Evolutionary conservation across 2,888 invertebrate genomes (phyloP), one percentile per base, ranked within the genome.

Genomic region (Schrankia costaestrigalis): DNA sequence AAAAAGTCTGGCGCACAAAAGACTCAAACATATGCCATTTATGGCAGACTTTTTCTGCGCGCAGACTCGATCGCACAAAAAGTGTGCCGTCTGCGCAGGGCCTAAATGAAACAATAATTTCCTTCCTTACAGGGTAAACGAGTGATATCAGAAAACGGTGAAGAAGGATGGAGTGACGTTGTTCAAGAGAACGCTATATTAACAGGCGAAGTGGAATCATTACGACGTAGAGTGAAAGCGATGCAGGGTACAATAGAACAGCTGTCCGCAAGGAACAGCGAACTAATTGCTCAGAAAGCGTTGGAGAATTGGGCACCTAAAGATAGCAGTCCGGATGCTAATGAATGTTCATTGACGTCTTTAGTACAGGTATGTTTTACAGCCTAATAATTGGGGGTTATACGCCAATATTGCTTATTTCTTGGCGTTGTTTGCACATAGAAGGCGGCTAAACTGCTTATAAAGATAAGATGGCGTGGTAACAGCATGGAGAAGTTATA

Each of bases 101-200:
- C n/a, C n/a, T 7, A 21, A 21, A 21, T n/a, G 3, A 21, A 21
- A 7, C 3, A 21, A 21, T 23, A 7, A 11, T 7, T 12, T 15
- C 9, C 11, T 8, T 8, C 13, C 3, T 35, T 28, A 1, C 69
- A 93, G 95, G 98, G 98, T 39, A 97, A 97, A 89, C 91, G 97
- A 42, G 90, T 95, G 8, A 90, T 97, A 22, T 93, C 94, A 39
- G 93, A 93, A 55, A 97, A 97, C 73, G 98, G 98, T 2, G 92
- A 92, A 45, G 94, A 96, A 63, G 91, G 93, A 18, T 92, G 97
- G 56, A 97, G 97, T 59, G 99, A 99, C 72, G 96, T 98, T 81
- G 97, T 94, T 71, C 95, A 97, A 71, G 99, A 99, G 86, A 98
- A 98, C 80, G 94, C 93, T 12, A 94, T 98, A 91, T 89, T 98